Conservation (phyloP, 2,888 invertebrate species). For the Odontocolon sp. region DNA sequence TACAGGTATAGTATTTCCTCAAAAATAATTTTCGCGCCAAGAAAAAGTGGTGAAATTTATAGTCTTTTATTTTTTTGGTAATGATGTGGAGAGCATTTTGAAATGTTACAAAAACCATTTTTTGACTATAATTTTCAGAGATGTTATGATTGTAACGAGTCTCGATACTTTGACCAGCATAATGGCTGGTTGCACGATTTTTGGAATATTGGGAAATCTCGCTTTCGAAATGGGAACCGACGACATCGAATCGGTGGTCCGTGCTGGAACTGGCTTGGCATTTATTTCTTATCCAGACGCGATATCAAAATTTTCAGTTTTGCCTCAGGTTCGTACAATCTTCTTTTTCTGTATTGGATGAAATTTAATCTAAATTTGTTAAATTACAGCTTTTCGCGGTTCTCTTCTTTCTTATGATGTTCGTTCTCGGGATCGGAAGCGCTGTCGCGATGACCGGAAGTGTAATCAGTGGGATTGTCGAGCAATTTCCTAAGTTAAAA, state of each 20-base stretch:
- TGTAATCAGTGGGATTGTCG: slow-evolving; percentile 86
- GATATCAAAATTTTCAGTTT: slow-evolving; percentile 54
- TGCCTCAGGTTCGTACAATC: slow-evolving; percentile 64
- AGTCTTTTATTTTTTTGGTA: not conserved
- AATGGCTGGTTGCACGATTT: slow-evolving; percentile 91
- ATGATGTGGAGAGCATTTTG: no score
- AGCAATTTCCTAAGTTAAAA: slow-evolving; percentile 85
- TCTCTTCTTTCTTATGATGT: slow-evolving; percentile 91
- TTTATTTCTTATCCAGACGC: slow-evolving; percentile 92
- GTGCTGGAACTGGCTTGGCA: slow-evolving; percentile 90
- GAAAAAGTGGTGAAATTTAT: not conserved
- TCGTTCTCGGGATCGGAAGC: slow-evolving; percentile 89
- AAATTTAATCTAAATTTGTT: not conserved
- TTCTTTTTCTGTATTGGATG: not conserved
- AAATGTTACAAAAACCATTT: no score
- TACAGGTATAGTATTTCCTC: no score
- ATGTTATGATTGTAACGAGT: slow-evolving; percentile 90
- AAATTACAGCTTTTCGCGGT: slow-evolving; percentile 89
- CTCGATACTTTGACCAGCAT: slow-evolving; percentile 92
- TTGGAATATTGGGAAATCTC: slow-evolving; percentile 91
- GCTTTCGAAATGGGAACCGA: slow-evolving; percentile 85
- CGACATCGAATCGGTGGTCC: slow-evolving; percentile 86
- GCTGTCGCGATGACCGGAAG: slow-evolving; percentile 87
- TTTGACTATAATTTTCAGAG: no score
- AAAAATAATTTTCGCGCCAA: not conserved